Evolutionary conservation across 2,113 vertebrate species (phyloP), one percentile per base, ranked within the genome.

Genomic region (Salvelinus fontinalis): DNA sequence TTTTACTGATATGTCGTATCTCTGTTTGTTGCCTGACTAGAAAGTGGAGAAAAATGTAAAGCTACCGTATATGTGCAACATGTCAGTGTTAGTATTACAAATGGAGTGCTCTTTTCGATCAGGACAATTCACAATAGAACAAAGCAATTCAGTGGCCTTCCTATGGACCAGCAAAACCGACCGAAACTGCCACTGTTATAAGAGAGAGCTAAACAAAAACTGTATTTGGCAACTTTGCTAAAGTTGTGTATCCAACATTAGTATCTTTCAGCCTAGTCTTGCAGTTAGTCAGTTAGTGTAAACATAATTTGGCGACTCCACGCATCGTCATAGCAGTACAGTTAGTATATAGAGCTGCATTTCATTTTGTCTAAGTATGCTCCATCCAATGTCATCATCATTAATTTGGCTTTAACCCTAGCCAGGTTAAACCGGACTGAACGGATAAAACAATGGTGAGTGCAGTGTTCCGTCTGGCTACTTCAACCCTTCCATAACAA

Each of bases 31-130:
- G 16, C 34, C 34, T 44, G 67, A 62, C 27, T 18, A 74, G 22
- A 74, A 74, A 67, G 24, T 67, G 62, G 44, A 27, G 27, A 27
- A 51, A 74, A n/a, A 66, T 51, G 11, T 66, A 18, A 67, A 51
- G 22, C 44, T 11, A 3, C 51, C 4, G 51, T 16, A 54, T 54
- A 72, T 60, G 71, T 59, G 54, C 71, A 59, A 34, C 71, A 60
- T 60, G 71, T 29, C 71, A 59, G 54, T 59, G 70, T 59, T n/a
- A 16, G 54, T 29, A 26, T 26, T 12, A 65, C 13, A 44, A 65
- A 71, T 31, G 18, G 18, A 27, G 51, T 66, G 31, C 16, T 24
- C 48, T 57, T 3, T 57, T 11, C 24, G 26, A 71, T 16, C 44
- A 71, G 27, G 24, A 71, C 69, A 13, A 69, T n/a, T 64, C 60